Conservation (phyloP, 2,888 invertebrate genomes). For the Drosophila nigricruria region DNA sequence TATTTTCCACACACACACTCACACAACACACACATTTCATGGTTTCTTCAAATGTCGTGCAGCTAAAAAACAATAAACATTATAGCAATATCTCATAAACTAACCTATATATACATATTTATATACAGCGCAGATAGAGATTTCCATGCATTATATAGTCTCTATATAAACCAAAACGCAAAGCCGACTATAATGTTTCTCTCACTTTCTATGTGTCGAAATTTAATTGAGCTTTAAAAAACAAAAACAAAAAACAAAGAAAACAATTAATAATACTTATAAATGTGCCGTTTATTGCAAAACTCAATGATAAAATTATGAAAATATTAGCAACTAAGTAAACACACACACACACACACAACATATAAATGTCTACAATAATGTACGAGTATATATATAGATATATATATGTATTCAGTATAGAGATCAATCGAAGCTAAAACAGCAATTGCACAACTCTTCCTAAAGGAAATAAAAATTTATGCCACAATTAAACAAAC, state of each 20-base stretch:
- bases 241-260: conserved; percentile 26
- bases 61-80: conserved; percentile 45
- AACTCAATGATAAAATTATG: conserved; percentile 49
- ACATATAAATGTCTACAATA: conserved; percentile 73
- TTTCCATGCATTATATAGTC: conserved; percentile 19
- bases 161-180: conserved; percentile 5
- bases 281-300: conserved; percentile 73
- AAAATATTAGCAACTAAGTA: conserved; percentile 41
- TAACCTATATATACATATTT: conserved; percentile 10
- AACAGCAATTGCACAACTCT: conserved; percentile 78
- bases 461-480: conserved; percentile 78
- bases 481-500: conserved; percentile 70
- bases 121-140: conserved; percentile 38
- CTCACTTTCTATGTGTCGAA: conserved; percentile 69
- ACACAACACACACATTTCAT: conserved; percentile 60
- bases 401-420: conserved; percentile 38
- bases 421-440: conserved; percentile 58
- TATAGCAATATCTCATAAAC: conserved; percentile 32
- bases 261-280: conserved; percentile 72
- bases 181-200: conserved; percentile 52
- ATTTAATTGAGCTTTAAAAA: conserved; percentile 80
- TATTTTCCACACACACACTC: conserved; percentile 48
- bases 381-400: conserved; percentile 55
- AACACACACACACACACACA: conserved; percentile 51
- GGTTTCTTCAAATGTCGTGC: conserved; percentile 75